Base-by-base conservation (phyloP, 2,797 vertebrate species). In the Anas bahamensis region DNA sequence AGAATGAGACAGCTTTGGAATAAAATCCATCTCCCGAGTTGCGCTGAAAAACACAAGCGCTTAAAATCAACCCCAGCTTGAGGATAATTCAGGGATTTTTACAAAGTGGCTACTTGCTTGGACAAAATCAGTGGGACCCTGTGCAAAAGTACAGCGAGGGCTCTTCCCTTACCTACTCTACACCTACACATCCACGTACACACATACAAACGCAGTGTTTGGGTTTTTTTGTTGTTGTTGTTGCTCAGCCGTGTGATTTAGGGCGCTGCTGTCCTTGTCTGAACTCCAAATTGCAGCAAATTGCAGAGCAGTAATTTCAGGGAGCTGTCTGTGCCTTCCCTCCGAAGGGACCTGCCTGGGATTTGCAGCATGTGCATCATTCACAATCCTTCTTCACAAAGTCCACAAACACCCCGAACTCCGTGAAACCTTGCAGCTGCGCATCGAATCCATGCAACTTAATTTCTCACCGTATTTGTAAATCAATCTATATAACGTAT, bases 21-120 rank as follows among this genome's bases (percentile, higher is more conserved):
- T 76, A 35, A 76, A 87, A 86, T 33, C 73, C 35, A 73, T 83
- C 78, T 94, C 61, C 75, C 91, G 82, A 92, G 91, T 77, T 86
- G 84, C 57, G 68, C 1, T 75, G 70, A 89, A 73, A 65, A 93
- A 84, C 64, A 57, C 14, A 37, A 55, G 68, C 35, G 83, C 39
- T 82, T 92, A 77, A 77, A 80, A 95, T 22, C 59, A 81, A 55
- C 29, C 33, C 71, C 55, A 52, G n/a, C 66, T 87, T 69, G 66
- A 72, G 64, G 33, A 93, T 21, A 69, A 83, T 64, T 88, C 61
- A 68, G 26, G 31, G 41, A 86, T 81, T 59, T 60, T 42, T 53
- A 17, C 14, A 31, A 11, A 71, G 65, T 13, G 33, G 80, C 50
- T 89, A 15, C 24, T 85, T 83, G 50, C 52, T 59, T 19, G 6